phyloP scores from a whole-genome alignment of 2,797 vertebrate species.

The Propithecus perrieri region DNA sequence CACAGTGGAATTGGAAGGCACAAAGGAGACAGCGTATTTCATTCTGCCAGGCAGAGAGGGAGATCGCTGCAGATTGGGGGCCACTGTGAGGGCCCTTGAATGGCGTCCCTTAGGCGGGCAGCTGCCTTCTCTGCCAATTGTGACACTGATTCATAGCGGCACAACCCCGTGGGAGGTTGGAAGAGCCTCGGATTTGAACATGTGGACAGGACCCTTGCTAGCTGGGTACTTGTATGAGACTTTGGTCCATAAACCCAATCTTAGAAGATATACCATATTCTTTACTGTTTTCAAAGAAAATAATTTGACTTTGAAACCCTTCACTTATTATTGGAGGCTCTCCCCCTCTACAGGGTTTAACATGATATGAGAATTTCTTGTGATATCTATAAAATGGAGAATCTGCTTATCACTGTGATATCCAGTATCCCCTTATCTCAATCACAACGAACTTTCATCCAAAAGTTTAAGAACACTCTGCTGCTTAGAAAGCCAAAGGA shows the following conservation, averaged over 20 bases:
- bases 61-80: too few relatives aligned
- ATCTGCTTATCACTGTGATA: background rate
- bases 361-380: background rate
- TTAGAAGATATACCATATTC: background rate
- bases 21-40: background rate
- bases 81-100: background rate
- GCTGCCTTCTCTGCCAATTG: background rate
- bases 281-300: background rate
- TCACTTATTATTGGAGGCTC: background rate
- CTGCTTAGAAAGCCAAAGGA: background rate
- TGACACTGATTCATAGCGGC: background rate
- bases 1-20: background rate
- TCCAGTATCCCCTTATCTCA: background rate
- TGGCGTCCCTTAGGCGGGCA: background rate
- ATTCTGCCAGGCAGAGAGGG: background rate
- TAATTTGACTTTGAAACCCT: background rate
- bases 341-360: background rate
- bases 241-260: background rate
- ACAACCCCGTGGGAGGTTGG: background rate
- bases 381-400: background rate
- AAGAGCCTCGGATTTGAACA: background rate
- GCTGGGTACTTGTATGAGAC: background rate
- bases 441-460: background rate
- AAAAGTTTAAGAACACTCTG: background rate
- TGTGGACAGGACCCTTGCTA: background rate